Evolutionary conservation across 2,797 vertebrate species (phyloP).

Genomic region (Poecilia picta): DNA sequence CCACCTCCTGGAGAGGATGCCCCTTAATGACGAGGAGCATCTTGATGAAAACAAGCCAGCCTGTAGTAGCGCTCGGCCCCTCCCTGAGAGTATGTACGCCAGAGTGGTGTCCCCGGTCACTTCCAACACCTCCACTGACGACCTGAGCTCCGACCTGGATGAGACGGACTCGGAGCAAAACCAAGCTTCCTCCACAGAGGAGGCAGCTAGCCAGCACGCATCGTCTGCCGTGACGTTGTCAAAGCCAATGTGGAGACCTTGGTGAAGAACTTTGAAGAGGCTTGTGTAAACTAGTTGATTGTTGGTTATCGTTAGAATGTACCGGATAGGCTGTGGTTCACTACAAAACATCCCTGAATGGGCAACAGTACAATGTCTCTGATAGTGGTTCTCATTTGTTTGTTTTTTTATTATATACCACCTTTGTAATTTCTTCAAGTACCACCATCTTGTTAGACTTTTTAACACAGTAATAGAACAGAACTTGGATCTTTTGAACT

Average conservation of each 20-base stretch:
- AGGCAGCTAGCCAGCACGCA: constrained; percentile 62
- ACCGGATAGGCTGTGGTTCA: constrained; percentile 23
- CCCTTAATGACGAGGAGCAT: constrained; percentile 84
- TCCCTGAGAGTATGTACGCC: constrained; percentile 52
- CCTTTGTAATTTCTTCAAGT: background rate
- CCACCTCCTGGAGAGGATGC: constrained; percentile 95
- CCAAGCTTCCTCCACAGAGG: constrained; percentile 74
- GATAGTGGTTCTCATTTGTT: background rate
- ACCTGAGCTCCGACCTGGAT: constrained; percentile 79
- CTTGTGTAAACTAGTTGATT: constrained; percentile 16
- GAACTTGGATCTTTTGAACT: background rate
- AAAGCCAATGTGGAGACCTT: constrained; percentile 91
- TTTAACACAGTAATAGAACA: background rate
- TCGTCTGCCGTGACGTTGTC: constrained; percentile 60
- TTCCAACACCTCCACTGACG: constrained; percentile 71
- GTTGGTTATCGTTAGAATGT: constrained; percentile 35
- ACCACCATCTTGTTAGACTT: background rate
- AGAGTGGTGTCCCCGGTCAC: constrained; percentile 63
- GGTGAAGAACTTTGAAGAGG: constrained; percentile 77
- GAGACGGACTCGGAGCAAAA: constrained; percentile 78
- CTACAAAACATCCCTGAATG: constrained; percentile 22
- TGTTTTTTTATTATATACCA: background rate
- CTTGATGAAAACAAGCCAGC: constrained; percentile 56
- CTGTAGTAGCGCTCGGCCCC: constrained; percentile 54
- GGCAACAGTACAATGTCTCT: constrained; percentile 9